Evolutionary conservation across 2,797 vertebrate species (phyloP), one percentile per base, ranked within the genome.

Genomic region (Cottoperca gobio): DNA sequence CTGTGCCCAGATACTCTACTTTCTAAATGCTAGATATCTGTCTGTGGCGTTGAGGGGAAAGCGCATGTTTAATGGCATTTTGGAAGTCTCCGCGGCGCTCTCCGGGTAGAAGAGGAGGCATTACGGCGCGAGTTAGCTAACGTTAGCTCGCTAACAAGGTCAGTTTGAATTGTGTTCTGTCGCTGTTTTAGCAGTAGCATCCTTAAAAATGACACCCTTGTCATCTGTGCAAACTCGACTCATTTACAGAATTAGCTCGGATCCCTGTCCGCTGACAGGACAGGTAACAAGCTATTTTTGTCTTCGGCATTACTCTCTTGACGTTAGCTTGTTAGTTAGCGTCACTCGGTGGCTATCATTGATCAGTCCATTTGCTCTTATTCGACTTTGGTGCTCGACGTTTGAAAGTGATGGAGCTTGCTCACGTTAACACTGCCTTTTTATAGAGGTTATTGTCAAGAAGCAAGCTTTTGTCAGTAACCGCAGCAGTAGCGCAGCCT

Each of bases 71-170:
- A 59, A 93, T 92, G 93, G 91, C 87, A 83, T 87, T 84, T 54
- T 70, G 64, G 83, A 86, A 82, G 84, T 76, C 64, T 86, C 77
- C 79, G 81, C 86, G 69, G 82, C 53, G 84, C 76, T 87, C 73
- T 77, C 76, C 63, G 86, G 76, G 43, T 57, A 63, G 66, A 85
- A 89, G 89, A 89, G 86, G 88, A 89, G 87, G 85, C 86, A 46
- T 83, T 64, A 81, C 86, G 66, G 88, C 78, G 81, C 87, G 83
- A 81, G 87, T 81, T 83, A 89, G 93, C 93, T 90, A 89, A 89
- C 88, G 89, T 86, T 91, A 92, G 92, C 93, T 89, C 90, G 89
- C 89, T 88, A 94, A 92, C 93, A 94, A 94, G 93, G 93, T 94
- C 93, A 94, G 93, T 92, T 91, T 93, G 63, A 76, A 60, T 61